A percentile compares a stretch with the other conserved stretches of the same genome.
Evolutionary conservation across 2,888 invertebrate genomes (phyloP).

Genomic region (Eugnorisma glareosa): DNA sequence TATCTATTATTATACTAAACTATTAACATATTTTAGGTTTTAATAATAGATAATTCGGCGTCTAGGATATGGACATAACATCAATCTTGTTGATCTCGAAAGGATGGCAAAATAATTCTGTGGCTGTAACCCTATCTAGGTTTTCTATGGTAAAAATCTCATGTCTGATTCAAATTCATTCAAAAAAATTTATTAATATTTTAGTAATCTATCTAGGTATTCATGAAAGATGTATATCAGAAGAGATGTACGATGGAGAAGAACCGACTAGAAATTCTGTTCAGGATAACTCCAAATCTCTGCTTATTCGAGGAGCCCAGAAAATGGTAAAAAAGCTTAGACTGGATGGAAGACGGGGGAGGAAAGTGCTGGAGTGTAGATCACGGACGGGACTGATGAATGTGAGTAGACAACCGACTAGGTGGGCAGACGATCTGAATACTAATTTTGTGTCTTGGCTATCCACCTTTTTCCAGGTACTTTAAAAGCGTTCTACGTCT

Average conservation of each 20-base stretch:
- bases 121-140: too few species aligned
- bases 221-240: not conserved
- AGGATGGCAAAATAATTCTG: not conserved
- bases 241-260: not conserved
- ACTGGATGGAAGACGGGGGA: not conserved
- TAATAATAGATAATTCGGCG: slow-evolving; percentile 3
- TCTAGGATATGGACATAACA: not conserved
- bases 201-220: not conserved
- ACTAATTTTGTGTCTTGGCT: too few species aligned
- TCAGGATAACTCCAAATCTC: not conserved
- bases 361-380: not conserved
- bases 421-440: too few species aligned
- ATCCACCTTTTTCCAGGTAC: too few species aligned
- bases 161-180: not conserved
- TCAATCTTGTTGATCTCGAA: not conserved
- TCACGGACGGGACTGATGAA: not conserved
- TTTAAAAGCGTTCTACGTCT: too few species aligned
- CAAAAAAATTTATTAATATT: not conserved
- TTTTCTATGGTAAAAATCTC: not conserved
- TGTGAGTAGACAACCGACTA: not conserved
- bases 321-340: not conserved
- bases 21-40: not conserved
- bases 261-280: not conserved
- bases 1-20: not conserved
- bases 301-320: not conserved